Evolutionary conservation across 2,113 vertebrate genomes (phyloP), one percentile per base, ranked within the genome.

Genomic region (Fulmarus glacialis): DNA sequence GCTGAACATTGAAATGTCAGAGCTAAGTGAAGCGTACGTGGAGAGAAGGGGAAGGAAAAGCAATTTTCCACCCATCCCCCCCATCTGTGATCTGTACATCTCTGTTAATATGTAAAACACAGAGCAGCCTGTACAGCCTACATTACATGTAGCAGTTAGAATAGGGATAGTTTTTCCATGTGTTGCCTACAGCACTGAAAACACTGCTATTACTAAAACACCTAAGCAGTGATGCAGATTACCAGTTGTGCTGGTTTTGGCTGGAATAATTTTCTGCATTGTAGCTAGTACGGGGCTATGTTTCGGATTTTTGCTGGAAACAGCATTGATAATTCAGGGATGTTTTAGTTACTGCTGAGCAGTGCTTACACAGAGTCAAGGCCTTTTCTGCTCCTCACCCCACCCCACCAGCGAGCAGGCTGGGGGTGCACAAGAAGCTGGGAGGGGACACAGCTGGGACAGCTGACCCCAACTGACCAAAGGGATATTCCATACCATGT

Each of bases 11-110:
- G 63, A 71, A 83, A 74, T 20, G 50, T 29, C 42, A 81, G 59
- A 90, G 82, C 63, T 70, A 48, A 87, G 50, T 38, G 56, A 87
- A 79, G 58, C 1, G 0, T 77, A 36, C 1, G 3, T 48, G 53
- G 72, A 83, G 50, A 88, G 59, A 89, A 93, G 43, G 63, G 75
- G 88, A 93, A 91, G 86, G 80, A 96, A 95, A 94, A 95, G 32
- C 38, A 71, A 87, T 95, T 93, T 84, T 92, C 79, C 47, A 36
- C 86, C 79, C 92, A 80, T 81, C 56, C 83, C 73, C 60, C 86
- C 64, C 6, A 11, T n/a, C 52, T 74, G 29, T 63, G 40, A 92
- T 70, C 50, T 34, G 20, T 71, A 67, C 30, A 36, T 82, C 66
- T 80, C 79, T 45, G 59, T 88, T 82, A 91, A 88, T 84, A 68